phyloP scores from a whole-genome alignment of 2,113 vertebrate genomes.

The Protobothrops mucrosquamatus region DNA sequence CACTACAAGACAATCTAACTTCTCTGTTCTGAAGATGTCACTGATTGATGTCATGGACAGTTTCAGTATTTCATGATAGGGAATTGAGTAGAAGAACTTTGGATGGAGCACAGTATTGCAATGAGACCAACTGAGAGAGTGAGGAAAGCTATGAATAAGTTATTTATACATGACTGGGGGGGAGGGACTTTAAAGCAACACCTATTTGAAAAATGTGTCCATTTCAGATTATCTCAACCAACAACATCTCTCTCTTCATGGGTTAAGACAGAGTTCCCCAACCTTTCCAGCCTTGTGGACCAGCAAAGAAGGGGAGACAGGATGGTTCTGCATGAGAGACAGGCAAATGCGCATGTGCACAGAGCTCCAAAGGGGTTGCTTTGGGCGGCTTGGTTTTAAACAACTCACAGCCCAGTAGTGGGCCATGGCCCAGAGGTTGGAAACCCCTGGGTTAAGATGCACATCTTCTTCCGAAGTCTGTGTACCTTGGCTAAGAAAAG shows the following conservation, averaged over 20 bases:
- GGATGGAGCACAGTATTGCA: neutral
- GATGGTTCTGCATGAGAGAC: neutral
- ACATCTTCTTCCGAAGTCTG: too few relatives aligned
- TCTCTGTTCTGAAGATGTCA: neutral
- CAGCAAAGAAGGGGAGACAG: neutral
- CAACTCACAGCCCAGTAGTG: too few relatives aligned
- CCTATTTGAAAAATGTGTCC: neutral
- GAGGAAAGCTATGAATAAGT: neutral
- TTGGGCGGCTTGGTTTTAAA: neutral
- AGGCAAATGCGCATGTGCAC: neutral
- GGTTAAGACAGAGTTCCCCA: neutral
- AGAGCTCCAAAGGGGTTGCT: neutral
- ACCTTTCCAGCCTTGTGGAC: neutral
- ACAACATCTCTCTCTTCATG: neutral
- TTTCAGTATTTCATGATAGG: neutral
- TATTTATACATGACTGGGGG: neutral
- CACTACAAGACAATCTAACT: neutral
- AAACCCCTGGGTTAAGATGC: too few relatives aligned
- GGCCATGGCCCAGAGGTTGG: too few relatives aligned
- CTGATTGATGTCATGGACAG: neutral
- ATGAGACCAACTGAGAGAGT: neutral
- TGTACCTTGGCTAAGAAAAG: neutral
- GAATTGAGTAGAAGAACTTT: neutral
- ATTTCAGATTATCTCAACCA: neutral
- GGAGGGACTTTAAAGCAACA: neutral